phyloP scores from a whole-genome alignment of 2,888 invertebrate species.

The Drosophila neonasuta region DNA sequence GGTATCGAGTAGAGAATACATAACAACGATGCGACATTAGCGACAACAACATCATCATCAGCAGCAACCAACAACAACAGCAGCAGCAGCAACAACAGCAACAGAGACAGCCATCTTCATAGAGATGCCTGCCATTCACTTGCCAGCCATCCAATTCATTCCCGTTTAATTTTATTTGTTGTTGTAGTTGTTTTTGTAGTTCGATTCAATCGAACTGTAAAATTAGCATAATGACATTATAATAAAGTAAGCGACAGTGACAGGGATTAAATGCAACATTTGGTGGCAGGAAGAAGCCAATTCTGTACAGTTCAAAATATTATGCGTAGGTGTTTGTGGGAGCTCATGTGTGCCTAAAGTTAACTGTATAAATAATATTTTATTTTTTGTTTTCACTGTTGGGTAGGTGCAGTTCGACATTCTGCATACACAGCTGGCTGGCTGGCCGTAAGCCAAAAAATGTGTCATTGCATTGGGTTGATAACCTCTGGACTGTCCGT shows the following conservation, averaged over 20 bases:
- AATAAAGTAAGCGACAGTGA: conserved; percentile 66
- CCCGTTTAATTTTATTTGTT: conserved; percentile 10
- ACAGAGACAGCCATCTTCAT: conserved; percentile 23
- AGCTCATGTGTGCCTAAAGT: not conserved
- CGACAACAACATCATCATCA: conserved; percentile 48
- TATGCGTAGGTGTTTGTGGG: conserved; percentile 14
- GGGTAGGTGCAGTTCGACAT: conserved; percentile 52
- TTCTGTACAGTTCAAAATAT: conserved; percentile 21
- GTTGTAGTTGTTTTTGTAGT: conserved; percentile 33
- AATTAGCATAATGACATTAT: conserved; percentile 77
- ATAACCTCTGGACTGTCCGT: conserved; percentile 55
- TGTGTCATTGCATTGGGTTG: conserved; percentile 76
- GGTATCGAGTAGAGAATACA: conserved; percentile 60
- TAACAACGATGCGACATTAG: conserved; percentile 69
- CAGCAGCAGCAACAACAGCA: conserved; percentile 17
- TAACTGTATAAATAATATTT: conserved; percentile 43
- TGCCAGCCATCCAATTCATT: conserved; percentile 33
- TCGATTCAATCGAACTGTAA: conserved; percentile 62
- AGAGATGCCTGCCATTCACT: conserved; percentile 66
- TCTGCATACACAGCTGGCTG: conserved; percentile 48
- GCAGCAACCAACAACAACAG: conserved; percentile 14
- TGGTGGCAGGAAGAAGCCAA: conserved; percentile 31
- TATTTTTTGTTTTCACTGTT: conserved; percentile 2
- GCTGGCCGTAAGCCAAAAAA: conserved; percentile 59
- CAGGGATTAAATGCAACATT: conserved; percentile 48